Conservation (phyloP, 2,797 vertebrate species). For the Enteromius mattozi region DNA sequence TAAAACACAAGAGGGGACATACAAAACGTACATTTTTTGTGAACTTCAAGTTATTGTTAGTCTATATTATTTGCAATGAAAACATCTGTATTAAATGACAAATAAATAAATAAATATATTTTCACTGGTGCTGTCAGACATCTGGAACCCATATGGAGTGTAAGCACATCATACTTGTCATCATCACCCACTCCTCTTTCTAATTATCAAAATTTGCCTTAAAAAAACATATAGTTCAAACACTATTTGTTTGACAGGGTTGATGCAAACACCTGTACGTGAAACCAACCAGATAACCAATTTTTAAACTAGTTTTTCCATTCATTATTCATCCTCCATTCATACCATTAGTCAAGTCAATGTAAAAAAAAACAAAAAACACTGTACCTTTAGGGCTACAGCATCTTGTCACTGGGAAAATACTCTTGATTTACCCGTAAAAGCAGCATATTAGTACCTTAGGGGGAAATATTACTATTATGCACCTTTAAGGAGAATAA, state of each 20-base stretch:
- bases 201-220: not conserved
- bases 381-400: not conserved
- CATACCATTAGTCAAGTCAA: not conserved
- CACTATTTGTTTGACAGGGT: not conserved
- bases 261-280: not conserved
- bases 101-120: no score
- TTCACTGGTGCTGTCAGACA: not conserved
- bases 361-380: not conserved
- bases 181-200: not conserved
- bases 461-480: not conserved
- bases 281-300: not conserved
- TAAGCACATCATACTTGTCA: not conserved
- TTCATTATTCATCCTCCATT: not conserved
- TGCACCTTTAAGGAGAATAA: not conserved
- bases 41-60: not conserved
- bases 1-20: not conserved
- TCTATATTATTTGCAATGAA: not conserved
- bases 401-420: not conserved
- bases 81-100: not conserved
- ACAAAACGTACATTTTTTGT: not conserved
- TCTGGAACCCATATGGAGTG: not conserved
- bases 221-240: not conserved
- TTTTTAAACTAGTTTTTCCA: not conserved
- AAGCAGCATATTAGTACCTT: not conserved
- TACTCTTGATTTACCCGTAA: not conserved